Base-by-base conservation (phyloP, 1,140 invertebrate genomes). In the Lepidurus couesii region DNA sequence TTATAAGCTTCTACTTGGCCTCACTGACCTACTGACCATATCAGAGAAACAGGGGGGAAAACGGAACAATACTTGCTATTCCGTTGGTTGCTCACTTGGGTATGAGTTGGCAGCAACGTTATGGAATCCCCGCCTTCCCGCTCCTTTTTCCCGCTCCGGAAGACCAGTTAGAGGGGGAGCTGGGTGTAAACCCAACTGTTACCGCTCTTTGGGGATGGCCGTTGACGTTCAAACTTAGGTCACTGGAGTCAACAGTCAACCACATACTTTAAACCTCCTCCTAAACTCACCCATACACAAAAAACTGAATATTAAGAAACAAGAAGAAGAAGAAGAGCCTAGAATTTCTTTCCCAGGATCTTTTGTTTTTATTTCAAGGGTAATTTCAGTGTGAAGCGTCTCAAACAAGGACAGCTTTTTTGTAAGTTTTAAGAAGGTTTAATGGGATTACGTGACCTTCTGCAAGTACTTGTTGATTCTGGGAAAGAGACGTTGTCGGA, bases 1-100 rank as follows among this genome's bases (percentile, higher is more conserved):
- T 65, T 65, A 65, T 65, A 65, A 79, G 44, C 78, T 75, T 79
- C 65, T 79, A 13, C 73, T 74, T 75, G 78, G 78, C 78, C 78
- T 79, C 74, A 79, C 74, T 79, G 78, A 79, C 78, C 78, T 34
- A 79, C 78, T 79, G 78, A 79, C 78, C 78, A 65, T 21, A 16
- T 5, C 16, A 65, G 6, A 13, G 8, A 21, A n/a, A 47, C 45
- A 21, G 21, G 53, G 16, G 21, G 16, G 53, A 21, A 65, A 65
- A n/a, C 21, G 53, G 53, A 65, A 65, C 53, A 65, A 65, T 65
- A 65, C 53, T 65, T 13, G 53, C 53, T 65, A 13, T n/a, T 65
- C 13, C 53, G 53, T 65, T 65, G 53, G 53, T 65, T 21, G 53
- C 53, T 7, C 6, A 65, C 6, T 65, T 9, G 53, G 21, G 16